Percentiles rank a stretch among this genome's conserved stretches.
phyloP scores from a whole-genome alignment of 2,888 invertebrate genomes.

The Agonopterix alstromeriana region DNA sequence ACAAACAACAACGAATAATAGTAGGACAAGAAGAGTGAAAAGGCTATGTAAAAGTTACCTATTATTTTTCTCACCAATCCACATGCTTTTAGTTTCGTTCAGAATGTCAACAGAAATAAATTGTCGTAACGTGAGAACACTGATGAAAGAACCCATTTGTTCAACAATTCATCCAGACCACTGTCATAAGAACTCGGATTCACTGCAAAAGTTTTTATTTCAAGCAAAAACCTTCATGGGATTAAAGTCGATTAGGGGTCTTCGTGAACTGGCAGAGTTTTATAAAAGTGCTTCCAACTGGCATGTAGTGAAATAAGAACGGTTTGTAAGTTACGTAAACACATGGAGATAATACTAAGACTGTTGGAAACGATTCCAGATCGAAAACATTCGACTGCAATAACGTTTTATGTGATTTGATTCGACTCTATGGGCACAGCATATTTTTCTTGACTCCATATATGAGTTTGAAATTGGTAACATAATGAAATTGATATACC shows the following conservation, averaged over 20 bases:
- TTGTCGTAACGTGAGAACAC: slow-evolving; percentile 25
- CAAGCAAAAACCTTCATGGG: slow-evolving; percentile 5
- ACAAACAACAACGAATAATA: too few species aligned
- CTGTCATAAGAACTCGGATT: slow-evolving; percentile 8
- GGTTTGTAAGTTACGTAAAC: slow-evolving; percentile 20
- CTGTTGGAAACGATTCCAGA: slow-evolving; percentile 7
- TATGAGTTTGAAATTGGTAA: too few species aligned
- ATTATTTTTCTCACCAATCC: slow-evolving; percentile 22
- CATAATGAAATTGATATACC: too few species aligned
- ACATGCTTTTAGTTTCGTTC: slow-evolving; percentile 22
- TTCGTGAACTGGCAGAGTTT: slow-evolving; percentile 5
- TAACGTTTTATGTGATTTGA: slow-evolving; percentile 4
- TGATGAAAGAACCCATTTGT: slow-evolving; percentile 18
- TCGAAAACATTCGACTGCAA: slow-evolving; percentile 13
- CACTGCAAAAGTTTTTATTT: slow-evolving; percentile 2
- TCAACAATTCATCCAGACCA: slow-evolving; percentile 11
- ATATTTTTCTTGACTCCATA: neutral
- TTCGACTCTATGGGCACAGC: neutral
- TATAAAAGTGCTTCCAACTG: slow-evolving; percentile 8
- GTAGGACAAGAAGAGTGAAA: slow-evolving; percentile 1
- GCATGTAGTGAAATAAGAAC: slow-evolving; percentile 16
- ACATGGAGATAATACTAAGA: slow-evolving; percentile 18
- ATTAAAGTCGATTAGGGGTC: slow-evolving; percentile 10
- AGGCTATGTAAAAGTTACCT: slow-evolving; percentile 9
- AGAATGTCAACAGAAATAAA: slow-evolving; percentile 30